Percentiles rank a stretch among this genome's conserved stretches.
phyloP scores from a whole-genome alignment of 1,140 invertebrate genomes.

The Drosophila tsacasi region DNA sequence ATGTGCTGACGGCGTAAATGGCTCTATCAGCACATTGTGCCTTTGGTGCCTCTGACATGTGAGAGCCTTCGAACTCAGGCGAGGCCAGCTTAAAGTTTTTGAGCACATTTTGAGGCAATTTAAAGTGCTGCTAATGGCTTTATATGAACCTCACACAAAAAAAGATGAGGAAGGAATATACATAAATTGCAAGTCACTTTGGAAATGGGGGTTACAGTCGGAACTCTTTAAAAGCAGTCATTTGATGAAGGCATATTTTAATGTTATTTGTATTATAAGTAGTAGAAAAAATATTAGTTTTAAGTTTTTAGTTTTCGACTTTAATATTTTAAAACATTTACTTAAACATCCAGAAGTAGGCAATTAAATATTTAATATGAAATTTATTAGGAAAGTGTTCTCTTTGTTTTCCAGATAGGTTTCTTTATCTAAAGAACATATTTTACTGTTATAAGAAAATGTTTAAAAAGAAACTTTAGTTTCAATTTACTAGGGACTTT shows the following conservation, averaged over 20 bases:
- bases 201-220: constrained; percentile 11
- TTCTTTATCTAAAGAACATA: background rate
- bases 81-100: constrained; percentile 61
- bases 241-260: no score
- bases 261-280: no score
- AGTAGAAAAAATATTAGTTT: no score
- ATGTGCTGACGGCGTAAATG: constrained; percentile 83
- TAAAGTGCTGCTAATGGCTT: constrained; percentile 81
- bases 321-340: background rate
- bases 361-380: background rate
- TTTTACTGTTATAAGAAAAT: no score
- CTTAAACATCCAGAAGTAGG: background rate
- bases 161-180: constrained; percentile 16
- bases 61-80: constrained; percentile 34
- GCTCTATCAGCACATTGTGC: constrained; percentile 77
- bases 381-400: no score
- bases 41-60: constrained; percentile 66
- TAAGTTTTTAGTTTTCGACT: no score
- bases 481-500: no score
- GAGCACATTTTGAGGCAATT: constrained; percentile 43
- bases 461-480: no score
- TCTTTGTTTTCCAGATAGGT: no score
- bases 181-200: constrained; percentile 61
- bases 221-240: no score
- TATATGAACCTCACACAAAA: constrained; percentile 42